Percentiles rank a stretch among this genome's conserved stretches.
Evolutionary conservation across 2,113 vertebrate species (phyloP).

Genomic region (Agapornis roseicollis): DNA sequence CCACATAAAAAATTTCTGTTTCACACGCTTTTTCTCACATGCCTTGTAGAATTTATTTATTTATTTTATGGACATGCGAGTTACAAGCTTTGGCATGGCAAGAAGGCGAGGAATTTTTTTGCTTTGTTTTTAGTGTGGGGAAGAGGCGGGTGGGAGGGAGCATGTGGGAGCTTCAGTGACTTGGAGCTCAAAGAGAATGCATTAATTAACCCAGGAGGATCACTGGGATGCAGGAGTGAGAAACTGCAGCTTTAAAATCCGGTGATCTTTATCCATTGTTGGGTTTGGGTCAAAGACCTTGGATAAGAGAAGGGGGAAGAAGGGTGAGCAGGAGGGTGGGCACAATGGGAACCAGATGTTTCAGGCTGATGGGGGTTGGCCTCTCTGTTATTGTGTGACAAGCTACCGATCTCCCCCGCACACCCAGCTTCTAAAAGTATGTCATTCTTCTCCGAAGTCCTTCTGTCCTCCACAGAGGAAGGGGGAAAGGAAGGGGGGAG

Average conservation of each 20-base stretch:
- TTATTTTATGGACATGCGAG: conserved; percentile 2
- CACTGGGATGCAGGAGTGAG: conserved; percentile 70
- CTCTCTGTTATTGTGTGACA: conserved; percentile 40
- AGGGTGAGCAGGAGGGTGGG: conserved; percentile 44
- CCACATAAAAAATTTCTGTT: neutral
- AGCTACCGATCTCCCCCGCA: neutral
- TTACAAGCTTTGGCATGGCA: conserved; percentile 38
- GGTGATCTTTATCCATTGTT: conserved; percentile 78
- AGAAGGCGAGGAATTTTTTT: conserved; percentile 46
- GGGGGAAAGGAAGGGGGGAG: neutral
- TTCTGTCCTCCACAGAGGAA: conserved; percentile 34
- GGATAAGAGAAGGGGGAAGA: conserved; percentile 62
- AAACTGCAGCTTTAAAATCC: conserved; percentile 76
- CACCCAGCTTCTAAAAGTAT: conserved; percentile 17
- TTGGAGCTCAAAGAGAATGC: conserved; percentile 79
- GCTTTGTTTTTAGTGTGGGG: conserved; percentile 50
- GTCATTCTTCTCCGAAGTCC: conserved; percentile 49
- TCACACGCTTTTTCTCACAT: neutral
- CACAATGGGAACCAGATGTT: conserved; percentile 92
- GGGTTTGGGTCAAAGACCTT: conserved; percentile 81
- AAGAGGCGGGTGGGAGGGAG: conserved; percentile 34
- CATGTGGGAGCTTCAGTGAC: neutral
- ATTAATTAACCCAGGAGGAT: conserved; percentile 86
- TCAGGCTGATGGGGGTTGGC: conserved; percentile 68
- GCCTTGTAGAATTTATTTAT: neutral